These are phyloP conservation scores for Daboia siamensis DNA, from an alignment of 2,113 vertebrate species.

Conservation along the genomic window DNA sequence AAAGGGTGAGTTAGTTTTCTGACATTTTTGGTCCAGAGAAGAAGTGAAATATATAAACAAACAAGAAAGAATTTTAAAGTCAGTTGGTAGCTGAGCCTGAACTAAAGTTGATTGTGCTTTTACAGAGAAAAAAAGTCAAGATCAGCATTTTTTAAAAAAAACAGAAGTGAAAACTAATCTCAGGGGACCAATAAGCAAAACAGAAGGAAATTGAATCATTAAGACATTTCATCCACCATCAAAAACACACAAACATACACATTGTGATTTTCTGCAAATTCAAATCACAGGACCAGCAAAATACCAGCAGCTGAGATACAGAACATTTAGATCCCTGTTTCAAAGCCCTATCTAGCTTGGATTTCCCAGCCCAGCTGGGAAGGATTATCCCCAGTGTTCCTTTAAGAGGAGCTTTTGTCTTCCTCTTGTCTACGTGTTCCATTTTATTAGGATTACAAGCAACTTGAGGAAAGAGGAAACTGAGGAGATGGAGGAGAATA, in stretches of 20 bases:
- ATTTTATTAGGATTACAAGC: not conserved
- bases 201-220: conserved; percentile 26
- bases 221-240: not conserved
- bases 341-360: not conserved
- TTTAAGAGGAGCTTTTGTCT: not conserved
- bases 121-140: not conserved
- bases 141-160: conserved; percentile 1
- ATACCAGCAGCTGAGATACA: not conserved
- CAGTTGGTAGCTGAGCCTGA: not conserved
- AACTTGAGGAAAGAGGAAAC: not conserved
- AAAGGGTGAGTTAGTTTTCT: not conserved
- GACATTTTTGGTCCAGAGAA: not conserved
- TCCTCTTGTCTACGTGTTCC: not conserved
- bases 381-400: not conserved
- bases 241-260: not conserved
- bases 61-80: not conserved
- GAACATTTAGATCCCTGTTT: not conserved
- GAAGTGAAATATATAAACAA: not conserved
- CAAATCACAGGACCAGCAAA: conserved; percentile 11
- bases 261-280: conserved; percentile 16
- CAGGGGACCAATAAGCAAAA: conserved; percentile 12
- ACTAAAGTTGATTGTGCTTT: not conserved
- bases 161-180: not conserved
- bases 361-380: too few relatives aligned
- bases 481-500: not conserved